Evolutionary conservation across 2,888 invertebrate genomes (phyloP).

Genomic region (Thalpophila matura): DNA sequence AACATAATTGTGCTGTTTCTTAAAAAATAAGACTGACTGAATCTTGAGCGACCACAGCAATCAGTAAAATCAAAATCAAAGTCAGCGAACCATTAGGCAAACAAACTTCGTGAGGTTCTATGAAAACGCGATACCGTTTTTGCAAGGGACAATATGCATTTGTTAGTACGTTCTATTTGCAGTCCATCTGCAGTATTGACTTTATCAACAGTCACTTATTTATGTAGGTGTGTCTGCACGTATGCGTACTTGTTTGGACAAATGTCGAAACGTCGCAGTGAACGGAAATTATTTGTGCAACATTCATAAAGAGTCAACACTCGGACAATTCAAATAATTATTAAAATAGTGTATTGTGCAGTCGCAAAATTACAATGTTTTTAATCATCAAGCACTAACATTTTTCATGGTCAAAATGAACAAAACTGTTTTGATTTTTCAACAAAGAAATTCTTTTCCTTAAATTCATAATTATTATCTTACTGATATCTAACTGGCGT

Average conservation of each 20-base stretch:
- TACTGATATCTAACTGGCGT: too few species aligned
- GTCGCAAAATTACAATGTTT: slow-evolving; percentile 6
- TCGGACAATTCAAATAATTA: slow-evolving; percentile 18
- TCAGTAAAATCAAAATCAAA: too few species aligned
- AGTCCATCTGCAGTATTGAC: slow-evolving; percentile 30
- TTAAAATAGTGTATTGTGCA: slow-evolving; percentile 23
- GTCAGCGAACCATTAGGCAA: too few species aligned
- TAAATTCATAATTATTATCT: neutral
- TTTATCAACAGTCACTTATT: slow-evolving; percentile 19
- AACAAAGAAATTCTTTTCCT: neutral
- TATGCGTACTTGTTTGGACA: slow-evolving; percentile 46
- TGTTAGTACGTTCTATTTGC: slow-evolving; percentile 19
- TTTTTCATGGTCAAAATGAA: neutral
- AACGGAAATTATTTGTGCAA: slow-evolving; percentile 55
- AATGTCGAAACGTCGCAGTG: slow-evolving; percentile 49
- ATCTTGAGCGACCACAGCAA: too few species aligned
- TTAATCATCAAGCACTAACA: neutral
- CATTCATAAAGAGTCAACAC: slow-evolving; percentile 36
- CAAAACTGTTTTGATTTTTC: too few species aligned
- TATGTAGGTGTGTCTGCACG: neutral
- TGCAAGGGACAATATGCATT: neutral
- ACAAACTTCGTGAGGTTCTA: too few species aligned
- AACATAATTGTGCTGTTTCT: neutral
- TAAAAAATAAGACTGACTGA: neutral
- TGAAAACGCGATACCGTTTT: too few species aligned